phyloP scores from a whole-genome alignment of 2,797 vertebrate species.

The Sardinella longiceps region DNA sequence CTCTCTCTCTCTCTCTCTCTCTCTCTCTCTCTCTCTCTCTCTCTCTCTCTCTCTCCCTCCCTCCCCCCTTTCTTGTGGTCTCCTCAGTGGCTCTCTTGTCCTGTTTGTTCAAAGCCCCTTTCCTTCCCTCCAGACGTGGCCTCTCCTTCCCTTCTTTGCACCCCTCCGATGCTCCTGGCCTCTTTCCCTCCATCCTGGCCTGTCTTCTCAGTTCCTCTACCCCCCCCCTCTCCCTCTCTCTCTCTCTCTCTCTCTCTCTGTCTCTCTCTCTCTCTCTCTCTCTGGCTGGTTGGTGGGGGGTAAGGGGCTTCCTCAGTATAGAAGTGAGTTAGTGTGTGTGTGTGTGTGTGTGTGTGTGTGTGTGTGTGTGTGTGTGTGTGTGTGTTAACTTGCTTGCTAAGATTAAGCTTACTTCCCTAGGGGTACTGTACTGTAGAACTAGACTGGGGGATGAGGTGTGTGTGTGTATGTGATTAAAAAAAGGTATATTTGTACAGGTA shows the following conservation, averaged over 20 bases:
- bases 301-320: not conserved
- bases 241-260: too few species aligned
- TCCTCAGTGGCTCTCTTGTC: not conserved
- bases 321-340: not conserved
- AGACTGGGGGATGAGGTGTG: too few species aligned
- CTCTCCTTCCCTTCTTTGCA: not conserved
- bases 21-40: slow-evolving; percentile 15
- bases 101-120: slow-evolving; percentile 24
- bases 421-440: too few species aligned
- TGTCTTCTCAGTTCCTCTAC: not conserved
- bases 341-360: not conserved
- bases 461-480: not conserved
- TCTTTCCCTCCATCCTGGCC: slow-evolving; percentile 1
- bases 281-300: not conserved
- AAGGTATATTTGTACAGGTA: not conserved
- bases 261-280: too few species aligned
- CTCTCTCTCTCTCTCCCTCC: not conserved
- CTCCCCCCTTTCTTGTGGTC: not conserved
- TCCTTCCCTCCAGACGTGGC: slow-evolving; percentile 13
- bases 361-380: not conserved
- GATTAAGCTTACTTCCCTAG: too few species aligned
- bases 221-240: too few species aligned
- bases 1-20: slow-evolving; percentile 13
- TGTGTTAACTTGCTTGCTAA: not conserved
- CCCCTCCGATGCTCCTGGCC: not conserved